Evolutionary conservation across 2,888 invertebrate genomes (phyloP).

Genomic region (Lamellibrachia columna): DNA sequence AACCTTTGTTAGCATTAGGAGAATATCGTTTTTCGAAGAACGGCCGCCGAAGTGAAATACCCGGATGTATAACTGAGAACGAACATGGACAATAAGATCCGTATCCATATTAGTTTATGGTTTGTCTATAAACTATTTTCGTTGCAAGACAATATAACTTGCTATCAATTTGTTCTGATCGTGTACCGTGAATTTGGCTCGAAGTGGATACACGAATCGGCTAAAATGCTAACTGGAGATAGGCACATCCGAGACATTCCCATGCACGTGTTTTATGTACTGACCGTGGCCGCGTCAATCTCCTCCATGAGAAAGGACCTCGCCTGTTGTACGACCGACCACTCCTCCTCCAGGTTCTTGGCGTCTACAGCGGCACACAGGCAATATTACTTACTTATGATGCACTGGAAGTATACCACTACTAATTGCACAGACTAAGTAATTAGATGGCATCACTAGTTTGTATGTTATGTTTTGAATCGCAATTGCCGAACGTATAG

Average conservation of each 20-base stretch:
- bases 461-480: too few species aligned
- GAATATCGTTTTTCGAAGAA: neutral
- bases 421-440: neutral
- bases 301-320: neutral
- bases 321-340: neutral
- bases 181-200: neutral
- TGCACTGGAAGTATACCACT: neutral
- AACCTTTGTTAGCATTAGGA: neutral
- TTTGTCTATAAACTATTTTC: neutral
- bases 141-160: neutral
- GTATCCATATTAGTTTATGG: too few species aligned
- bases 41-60: neutral
- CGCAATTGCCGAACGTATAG: too few species aligned
- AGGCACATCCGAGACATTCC: neutral
- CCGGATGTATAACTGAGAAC: neutral
- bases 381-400: neutral
- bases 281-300: conserved; percentile 28
- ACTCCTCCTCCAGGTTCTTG: neutral
- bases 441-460: too few species aligned
- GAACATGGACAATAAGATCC: neutral
- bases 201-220: neutral
- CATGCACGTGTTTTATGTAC: neutral
- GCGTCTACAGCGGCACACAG: neutral
- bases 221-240: neutral
- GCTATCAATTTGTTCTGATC: neutral